Base-by-base conservation (phyloP, 2,113 vertebrate genomes). In the Dasyornis broadbenti region DNA sequence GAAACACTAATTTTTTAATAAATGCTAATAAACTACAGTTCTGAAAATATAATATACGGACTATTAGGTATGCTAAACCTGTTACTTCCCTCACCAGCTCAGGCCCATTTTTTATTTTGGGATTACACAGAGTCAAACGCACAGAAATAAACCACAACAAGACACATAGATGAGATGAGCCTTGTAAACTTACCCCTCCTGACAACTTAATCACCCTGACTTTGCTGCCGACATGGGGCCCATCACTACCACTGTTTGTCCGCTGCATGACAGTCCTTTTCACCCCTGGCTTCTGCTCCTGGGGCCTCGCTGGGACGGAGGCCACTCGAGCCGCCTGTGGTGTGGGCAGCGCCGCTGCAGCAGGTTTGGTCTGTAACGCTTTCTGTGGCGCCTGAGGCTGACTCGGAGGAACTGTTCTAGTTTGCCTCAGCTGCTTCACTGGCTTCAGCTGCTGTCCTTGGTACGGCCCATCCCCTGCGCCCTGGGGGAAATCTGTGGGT, bases 211-310 rank as follows among this genome's bases (percentile, higher is more conserved):
- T 98, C 80, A 99, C 98, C 97, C 99, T 97, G 97, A 99, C 98
- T 98, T 99, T 99, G 94, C 98, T 98, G 64, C 98, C 98, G 89
- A 98, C 96, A 93, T 98, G 98, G 19, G 98, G 98, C 77, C 95
- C 97, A 12, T 99, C 92, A 53, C 96, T 96, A 37, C 92, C 91
- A 78, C 97, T 98, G 97, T 97, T 99, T 77, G 98, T 94, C 63
- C 99, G 98, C 97, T 99, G 99, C 98, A 99, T 99, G 85, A 99
- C 99, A 53, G 99, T 99, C 96, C 99, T 98, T 97, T 99, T 99
- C 79, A 98, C 92, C 1, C 98, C 98, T 1, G 98, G 96, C 95
- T 98, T 99, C 83, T 93, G 79, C 52, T 98, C 98, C 91, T 97
- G 98, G 83, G 97, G 91, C 90, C 97, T 97, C 61, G 93, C 94